Base-by-base conservation (phyloP, 2,888 invertebrate species). In the Philereme vetulata region DNA sequence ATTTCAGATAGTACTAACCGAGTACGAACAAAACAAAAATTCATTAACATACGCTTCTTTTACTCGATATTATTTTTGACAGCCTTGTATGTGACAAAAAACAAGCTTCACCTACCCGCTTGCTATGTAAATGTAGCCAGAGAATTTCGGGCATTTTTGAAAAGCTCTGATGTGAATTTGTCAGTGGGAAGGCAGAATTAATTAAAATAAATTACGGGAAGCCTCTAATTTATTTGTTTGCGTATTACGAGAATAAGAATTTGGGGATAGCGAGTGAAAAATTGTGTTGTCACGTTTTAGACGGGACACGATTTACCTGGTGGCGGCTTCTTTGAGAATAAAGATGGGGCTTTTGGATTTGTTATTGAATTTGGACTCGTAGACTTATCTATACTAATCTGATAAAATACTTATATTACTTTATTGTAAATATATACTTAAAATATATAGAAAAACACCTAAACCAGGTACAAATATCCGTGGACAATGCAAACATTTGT, bases 171-270 rank as follows among this genome's bases (percentile, higher is more conserved):
- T 40, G 60, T 63, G 58, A 64, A 69, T 69, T 69, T 67, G 65
- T 64, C 67, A 62, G 46, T 64, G 43, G 53, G 57, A 50, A 62
- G 51, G 56, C 46, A 61, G 67, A 63, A 65, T 66, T 69, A 67
- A 69, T 67, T 67, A 64, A 63, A 69, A 69, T 62, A 57, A 65
- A 69, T 65, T 63, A 64, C 60, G 4, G 56, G 45, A 47, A 56
- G 49, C 52, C 11, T 58, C 48, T 62, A 62, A 62, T 62, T 62
- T 62, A 62, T 59, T 21, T 55, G 62, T 62, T 62, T 62, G 62
- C 58, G 58, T 62, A 55, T 49, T 55, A 58, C 11, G 48, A 54
- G 55, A 48, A 55, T 48, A 58, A 59, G 58, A 58, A 62, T 62
- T 56, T 10, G 48, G 49, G 49, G 51, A 58, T 54, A 48, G 54